These are phyloP conservation scores for Nothocercus nigrocapillus DNA, from an alignment of 2,113 vertebrate species.

Conservation along the genomic window DNA sequence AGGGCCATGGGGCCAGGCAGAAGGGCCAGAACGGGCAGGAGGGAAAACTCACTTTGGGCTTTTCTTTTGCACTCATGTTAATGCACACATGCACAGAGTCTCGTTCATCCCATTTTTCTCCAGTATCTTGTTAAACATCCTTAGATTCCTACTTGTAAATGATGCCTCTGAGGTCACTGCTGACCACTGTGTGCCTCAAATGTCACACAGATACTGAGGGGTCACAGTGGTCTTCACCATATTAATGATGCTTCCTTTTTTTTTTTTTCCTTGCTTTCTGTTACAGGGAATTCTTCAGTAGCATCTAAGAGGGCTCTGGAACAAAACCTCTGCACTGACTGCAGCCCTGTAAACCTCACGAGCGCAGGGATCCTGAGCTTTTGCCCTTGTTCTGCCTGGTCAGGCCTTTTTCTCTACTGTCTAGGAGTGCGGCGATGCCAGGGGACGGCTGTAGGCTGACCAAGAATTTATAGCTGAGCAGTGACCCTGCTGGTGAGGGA, in stretches of 20 bases:
- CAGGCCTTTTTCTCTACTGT: not conserved
- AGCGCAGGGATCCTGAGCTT: not conserved
- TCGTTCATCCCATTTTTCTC: not conserved
- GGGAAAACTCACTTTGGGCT: not conserved
- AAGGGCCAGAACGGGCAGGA: not conserved
- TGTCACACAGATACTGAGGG: not conserved
- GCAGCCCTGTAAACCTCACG: not conserved
- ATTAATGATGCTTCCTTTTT: not conserved
- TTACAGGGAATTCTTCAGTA: not conserved
- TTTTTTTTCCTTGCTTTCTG: not conserved
- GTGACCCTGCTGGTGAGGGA: no score
- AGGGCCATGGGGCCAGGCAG: no score
- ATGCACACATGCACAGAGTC: not conserved
- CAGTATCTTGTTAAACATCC: not conserved
- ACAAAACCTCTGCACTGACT: rapidly evolving
- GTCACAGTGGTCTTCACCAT: not conserved
- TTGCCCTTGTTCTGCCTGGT: not conserved
- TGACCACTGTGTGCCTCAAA: not conserved
- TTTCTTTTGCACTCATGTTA: not conserved
- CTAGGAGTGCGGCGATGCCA: not conserved
- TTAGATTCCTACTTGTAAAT: not conserved
- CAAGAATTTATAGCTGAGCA: no score
- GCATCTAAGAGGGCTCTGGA: not conserved
- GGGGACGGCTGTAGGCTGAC: not conserved
- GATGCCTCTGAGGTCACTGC: not conserved